A percentile compares a stretch with the other conserved stretches of the same genome.
Evolutionary conservation across 2,888 invertebrate genomes (phyloP).

Genomic region (Caenorhabditis sulstoni): DNA sequence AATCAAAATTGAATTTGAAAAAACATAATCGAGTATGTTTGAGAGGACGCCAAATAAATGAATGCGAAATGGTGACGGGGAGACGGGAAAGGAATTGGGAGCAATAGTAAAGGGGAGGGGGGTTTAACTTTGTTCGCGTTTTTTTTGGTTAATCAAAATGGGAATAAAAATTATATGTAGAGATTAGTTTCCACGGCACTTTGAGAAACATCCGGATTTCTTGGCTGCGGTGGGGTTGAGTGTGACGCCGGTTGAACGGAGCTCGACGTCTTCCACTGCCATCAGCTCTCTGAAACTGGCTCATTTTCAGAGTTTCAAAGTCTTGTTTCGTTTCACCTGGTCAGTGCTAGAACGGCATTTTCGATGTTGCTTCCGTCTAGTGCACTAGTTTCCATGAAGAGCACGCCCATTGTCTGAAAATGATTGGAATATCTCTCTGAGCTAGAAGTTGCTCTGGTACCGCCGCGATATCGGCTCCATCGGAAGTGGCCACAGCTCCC

Average conservation of each 20-base stretch:
- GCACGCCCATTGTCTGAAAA: slow-evolving; percentile 71
- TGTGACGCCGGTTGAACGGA: slow-evolving; percentile 71
- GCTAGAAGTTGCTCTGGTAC: too few species aligned
- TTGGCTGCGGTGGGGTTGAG: slow-evolving; percentile 63
- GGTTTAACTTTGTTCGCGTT: too few species aligned
- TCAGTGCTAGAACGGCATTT: slow-evolving; percentile 70
- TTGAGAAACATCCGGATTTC: slow-evolving; percentile 69
- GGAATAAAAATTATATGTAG: background rate
- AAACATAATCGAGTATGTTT: too few species aligned
- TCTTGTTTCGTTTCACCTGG: slow-evolving; percentile 65
- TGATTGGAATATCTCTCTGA: background rate
- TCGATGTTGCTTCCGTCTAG: slow-evolving; percentile 76
- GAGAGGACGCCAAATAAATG: too few species aligned
- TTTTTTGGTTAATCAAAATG: too few species aligned
- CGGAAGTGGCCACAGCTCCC: slow-evolving; percentile 63
- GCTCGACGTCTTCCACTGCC: slow-evolving; percentile 76
- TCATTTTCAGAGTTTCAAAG: too few species aligned
- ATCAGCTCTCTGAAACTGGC: slow-evolving; percentile 70
- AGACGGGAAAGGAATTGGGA: too few species aligned
- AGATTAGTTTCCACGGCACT: slow-evolving; percentile 59
- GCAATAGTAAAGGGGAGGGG: too few species aligned
- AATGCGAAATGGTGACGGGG: too few species aligned
- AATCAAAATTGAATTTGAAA: too few species aligned
- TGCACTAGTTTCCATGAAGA: slow-evolving; percentile 78
- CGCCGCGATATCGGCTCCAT: slow-evolving; percentile 71